A percentile compares a stretch with the other conserved stretches of the same genome.
These are phyloP conservation scores for Actenoides lindsayi DNA, from an alignment of 2,113 vertebrate species.

Conservation along the genomic window DNA sequence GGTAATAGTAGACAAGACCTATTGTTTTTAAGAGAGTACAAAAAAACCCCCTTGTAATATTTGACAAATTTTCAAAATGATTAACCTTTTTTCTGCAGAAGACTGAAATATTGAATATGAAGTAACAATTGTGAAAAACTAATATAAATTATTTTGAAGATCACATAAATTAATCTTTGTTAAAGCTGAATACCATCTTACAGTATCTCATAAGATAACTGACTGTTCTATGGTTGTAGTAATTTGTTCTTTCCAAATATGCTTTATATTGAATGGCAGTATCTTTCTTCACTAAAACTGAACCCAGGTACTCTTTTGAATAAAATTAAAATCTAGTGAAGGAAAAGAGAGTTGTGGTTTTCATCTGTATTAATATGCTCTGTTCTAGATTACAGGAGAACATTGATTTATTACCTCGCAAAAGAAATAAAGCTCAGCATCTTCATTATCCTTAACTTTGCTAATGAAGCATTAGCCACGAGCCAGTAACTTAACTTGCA, in stretches of 20 bases:
- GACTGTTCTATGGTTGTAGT: not conserved
- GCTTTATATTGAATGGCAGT: not conserved
- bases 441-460: not conserved
- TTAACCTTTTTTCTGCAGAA: not conserved
- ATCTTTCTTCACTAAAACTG: not conserved
- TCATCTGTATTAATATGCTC: not conserved
- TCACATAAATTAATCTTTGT: not conserved
- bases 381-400: not conserved
- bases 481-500: not conserved
- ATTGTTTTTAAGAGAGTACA: not conserved
- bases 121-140: not conserved
- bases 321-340: not conserved
- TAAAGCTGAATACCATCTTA: not conserved
- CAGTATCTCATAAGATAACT: not conserved
- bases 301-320: not conserved
- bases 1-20: not conserved
- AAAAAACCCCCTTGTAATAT: not conserved
- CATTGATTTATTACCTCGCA: not conserved
- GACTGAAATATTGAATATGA: not conserved
- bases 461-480: not conserved
- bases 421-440: not conserved
- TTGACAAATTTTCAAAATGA: not conserved
- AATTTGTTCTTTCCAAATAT: not conserved
- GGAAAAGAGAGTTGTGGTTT: not conserved
- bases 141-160: not conserved